Evolutionary conservation across 2,797 vertebrate species (phyloP).

Genomic region (Adrianichthys oophorus): DNA sequence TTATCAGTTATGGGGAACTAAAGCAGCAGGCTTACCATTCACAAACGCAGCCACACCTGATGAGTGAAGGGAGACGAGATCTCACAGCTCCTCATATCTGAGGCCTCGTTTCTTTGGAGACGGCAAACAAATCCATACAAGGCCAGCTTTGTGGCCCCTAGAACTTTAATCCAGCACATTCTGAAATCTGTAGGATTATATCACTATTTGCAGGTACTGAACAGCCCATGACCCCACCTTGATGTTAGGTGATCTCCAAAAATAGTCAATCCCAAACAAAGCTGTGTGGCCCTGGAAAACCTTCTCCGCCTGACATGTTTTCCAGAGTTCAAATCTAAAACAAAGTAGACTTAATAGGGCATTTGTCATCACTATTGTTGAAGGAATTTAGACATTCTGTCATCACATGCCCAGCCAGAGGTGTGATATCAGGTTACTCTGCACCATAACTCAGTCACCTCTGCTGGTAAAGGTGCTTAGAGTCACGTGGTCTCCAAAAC

Average conservation of each 20-base stretch:
- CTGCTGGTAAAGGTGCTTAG: neutral
- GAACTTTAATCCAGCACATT: constrained; percentile 60
- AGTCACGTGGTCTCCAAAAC: too few species aligned
- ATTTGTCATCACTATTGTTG: constrained; percentile 52
- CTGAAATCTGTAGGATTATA: constrained; percentile 32
- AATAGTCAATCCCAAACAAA: constrained; percentile 58
- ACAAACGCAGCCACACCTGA: constrained; percentile 63
- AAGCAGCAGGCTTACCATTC: constrained; percentile 58
- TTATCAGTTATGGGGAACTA: constrained; percentile 59
- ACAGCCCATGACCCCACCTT: constrained; percentile 40
- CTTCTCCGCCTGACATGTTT: constrained; percentile 39
- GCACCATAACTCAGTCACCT: constrained; percentile 8
- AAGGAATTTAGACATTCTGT: constrained; percentile 45
- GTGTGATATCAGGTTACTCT: constrained; percentile 15
- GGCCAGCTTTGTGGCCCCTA: constrained; percentile 38
- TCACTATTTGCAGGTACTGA: constrained; percentile 29
- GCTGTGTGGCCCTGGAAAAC: constrained; percentile 22
- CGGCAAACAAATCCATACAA: constrained; percentile 64
- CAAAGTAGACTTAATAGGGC: constrained; percentile 39
- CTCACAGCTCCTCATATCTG: constrained; percentile 56
- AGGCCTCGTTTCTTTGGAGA: constrained; percentile 62
- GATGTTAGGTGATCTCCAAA: constrained; percentile 40
- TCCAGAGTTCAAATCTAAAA: constrained; percentile 43
- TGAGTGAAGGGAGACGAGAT: constrained; percentile 66
- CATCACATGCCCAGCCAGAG: constrained; percentile 31